Conservation (phyloP, 2,113 vertebrate genomes). For the Urocynchramus pylzowi region DNA sequence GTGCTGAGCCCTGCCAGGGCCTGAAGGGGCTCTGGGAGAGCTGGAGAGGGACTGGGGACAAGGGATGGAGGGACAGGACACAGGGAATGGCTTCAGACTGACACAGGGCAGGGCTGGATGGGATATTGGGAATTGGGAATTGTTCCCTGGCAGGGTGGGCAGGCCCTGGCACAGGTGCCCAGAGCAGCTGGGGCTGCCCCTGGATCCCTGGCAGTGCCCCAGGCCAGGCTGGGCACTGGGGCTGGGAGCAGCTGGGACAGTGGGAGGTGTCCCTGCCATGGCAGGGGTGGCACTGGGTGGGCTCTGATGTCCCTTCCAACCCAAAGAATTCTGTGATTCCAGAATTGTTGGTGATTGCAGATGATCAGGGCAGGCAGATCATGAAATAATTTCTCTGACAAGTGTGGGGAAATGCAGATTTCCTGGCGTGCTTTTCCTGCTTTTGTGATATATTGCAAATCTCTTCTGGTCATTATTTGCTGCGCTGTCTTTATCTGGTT, state of each 20-base stretch:
- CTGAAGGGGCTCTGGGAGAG: background rate
- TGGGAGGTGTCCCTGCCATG: background rate
- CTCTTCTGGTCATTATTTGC: background rate
- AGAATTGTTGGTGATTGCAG: background rate
- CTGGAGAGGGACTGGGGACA: background rate
- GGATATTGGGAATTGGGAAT: background rate
- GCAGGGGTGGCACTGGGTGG: fast-evolving
- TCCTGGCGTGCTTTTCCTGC: background rate
- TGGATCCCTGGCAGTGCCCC: background rate
- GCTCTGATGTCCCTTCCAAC: fast-evolving
- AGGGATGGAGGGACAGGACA: background rate
- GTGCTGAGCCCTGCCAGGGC: background rate
- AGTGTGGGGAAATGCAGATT: background rate
- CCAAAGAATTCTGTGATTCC: background rate
- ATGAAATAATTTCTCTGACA: background rate
- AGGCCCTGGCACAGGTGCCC: background rate
- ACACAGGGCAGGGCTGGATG: background rate
- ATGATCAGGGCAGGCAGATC: background rate
- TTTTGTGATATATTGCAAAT: background rate
- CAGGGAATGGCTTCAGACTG: background rate
- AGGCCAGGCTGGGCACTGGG: background rate
- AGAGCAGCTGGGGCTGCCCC: background rate
- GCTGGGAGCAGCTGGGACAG: background rate
- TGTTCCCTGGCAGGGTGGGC: background rate
- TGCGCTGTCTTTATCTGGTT: background rate